Evolutionary conservation across 2,888 invertebrate genomes (phyloP).

Genomic region (Tetranychus truncatus): DNA sequence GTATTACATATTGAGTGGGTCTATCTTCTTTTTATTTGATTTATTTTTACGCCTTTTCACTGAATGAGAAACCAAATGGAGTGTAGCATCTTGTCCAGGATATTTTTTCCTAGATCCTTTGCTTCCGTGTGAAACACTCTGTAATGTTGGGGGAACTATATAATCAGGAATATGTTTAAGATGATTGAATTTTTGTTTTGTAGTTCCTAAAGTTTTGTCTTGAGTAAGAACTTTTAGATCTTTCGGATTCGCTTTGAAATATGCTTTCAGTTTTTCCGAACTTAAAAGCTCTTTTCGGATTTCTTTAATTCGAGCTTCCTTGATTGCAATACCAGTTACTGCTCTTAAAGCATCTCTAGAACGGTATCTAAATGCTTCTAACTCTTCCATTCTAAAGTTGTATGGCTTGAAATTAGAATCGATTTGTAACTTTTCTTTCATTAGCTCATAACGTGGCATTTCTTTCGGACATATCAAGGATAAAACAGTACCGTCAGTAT

Average conservation of each 20-base stretch:
- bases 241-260: constrained; percentile 75
- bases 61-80: not conserved
- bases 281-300: constrained; percentile 82
- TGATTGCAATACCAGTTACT: constrained; percentile 75
- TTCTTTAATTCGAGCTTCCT: constrained; percentile 84
- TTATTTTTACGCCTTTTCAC: not conserved
- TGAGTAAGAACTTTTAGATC: constrained; percentile 61
- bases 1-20: not conserved
- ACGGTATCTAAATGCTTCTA: constrained; percentile 86
- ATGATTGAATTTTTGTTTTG: constrained; percentile 57
- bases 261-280: constrained; percentile 68
- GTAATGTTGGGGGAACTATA: constrained; percentile 36
- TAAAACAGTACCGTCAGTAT: constrained; percentile 34
- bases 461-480: constrained; percentile 74
- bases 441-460: constrained; percentile 37
- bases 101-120: not conserved
- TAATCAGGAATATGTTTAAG: constrained; percentile 82
- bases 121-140: not conserved
- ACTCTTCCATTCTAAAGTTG: constrained; percentile 80
- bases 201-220: constrained; percentile 53
- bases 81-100: not conserved
- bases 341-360: constrained; percentile 87
- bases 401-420: constrained; percentile 48
- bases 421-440: constrained; percentile 19
- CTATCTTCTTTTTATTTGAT: not conserved